A percentile compares a stretch with the other conserved stretches of the same genome.
phyloP scores from a whole-genome alignment of 1,140 invertebrate species.

The Lasioglossum albipes region DNA sequence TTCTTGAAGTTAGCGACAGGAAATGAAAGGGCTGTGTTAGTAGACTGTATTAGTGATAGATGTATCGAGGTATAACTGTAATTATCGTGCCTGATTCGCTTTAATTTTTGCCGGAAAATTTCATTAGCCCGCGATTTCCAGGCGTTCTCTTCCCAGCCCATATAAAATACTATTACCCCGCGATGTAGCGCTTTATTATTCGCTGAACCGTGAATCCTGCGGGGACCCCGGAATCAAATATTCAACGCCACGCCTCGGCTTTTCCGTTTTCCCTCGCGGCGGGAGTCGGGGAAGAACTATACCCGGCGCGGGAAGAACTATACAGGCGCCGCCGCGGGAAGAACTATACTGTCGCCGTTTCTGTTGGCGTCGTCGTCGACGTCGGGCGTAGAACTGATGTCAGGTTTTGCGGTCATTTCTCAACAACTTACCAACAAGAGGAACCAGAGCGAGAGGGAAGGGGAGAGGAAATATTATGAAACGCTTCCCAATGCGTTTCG shows the following conservation, averaged over 20 bases:
- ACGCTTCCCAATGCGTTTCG: not conserved
- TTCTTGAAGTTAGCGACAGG: too few species aligned
- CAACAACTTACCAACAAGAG: not conserved
- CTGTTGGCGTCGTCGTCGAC: not conserved
- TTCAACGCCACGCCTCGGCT: conserved; percentile 15
- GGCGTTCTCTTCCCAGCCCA: not conserved
- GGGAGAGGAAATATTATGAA: not conserved
- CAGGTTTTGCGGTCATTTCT: not conserved
- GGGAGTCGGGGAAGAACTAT: not conserved
- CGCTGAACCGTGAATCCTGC: conserved; percentile 11
- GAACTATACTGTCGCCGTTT: not conserved
- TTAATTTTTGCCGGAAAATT: not conserved
- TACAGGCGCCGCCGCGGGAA: not conserved
- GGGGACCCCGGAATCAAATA: conserved; percentile 16
- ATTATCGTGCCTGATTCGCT: not conserved
- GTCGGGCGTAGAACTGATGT: too few species aligned
- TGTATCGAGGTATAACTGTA: too few species aligned
- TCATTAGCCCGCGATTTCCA: conserved; percentile 2
- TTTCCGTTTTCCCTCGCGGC: not conserved
- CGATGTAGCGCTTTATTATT: conserved; percentile 28
- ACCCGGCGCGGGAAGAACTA: not conserved
- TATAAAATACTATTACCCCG: conserved; percentile 26
- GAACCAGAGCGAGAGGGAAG: not conserved
- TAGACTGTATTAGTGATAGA: too few species aligned
- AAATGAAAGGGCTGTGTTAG: too few species aligned